Conservation (phyloP, 2,888 invertebrate genomes). For the Drosophila neonasuta region DNA sequence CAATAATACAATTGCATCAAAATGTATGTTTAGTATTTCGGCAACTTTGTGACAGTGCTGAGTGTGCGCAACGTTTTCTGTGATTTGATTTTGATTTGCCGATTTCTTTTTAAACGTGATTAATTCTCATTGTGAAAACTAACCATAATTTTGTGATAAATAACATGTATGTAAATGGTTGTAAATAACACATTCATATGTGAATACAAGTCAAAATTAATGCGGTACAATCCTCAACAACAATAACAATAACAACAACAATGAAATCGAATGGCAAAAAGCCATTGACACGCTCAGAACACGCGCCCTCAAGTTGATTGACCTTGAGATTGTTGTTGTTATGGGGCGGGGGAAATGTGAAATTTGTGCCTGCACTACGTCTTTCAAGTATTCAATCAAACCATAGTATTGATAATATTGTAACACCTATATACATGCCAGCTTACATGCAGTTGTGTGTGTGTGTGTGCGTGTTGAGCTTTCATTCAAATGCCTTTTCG, state of each 20-base stretch:
- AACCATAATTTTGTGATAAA: slow-evolving; percentile 9
- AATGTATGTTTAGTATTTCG: slow-evolving; percentile 73
- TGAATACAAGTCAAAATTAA: slow-evolving; percentile 1
- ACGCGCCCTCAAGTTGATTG: slow-evolving; percentile 66
- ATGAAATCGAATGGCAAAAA: slow-evolving; percentile 32
- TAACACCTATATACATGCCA: not conserved
- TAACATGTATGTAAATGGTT: slow-evolving; percentile 4
- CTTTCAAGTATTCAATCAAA: slow-evolving; percentile 28
- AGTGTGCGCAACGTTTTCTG: slow-evolving; percentile 65
- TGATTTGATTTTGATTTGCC: slow-evolving; percentile 37
- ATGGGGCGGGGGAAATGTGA: slow-evolving; percentile 30
- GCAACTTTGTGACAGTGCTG: slow-evolving; percentile 74
- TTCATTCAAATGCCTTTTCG: slow-evolving; percentile 23
- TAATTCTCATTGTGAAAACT: slow-evolving; percentile 27
- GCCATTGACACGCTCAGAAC: slow-evolving; percentile 62
- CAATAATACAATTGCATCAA: slow-evolving; percentile 73
- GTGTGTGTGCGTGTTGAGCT: slow-evolving; percentile 12
- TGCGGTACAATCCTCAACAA: slow-evolving; percentile 11
- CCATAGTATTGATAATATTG: slow-evolving; percentile 17
- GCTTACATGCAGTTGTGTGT: not conserved
- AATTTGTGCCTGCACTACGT: slow-evolving; percentile 35
- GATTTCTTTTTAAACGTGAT: slow-evolving; percentile 37
- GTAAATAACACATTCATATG: not conserved
- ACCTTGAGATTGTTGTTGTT: slow-evolving; percentile 53
- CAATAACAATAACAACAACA: slow-evolving; percentile 17